phyloP scores from a whole-genome alignment of 2,113 vertebrate genomes.

The Mellivora capensis region DNA sequence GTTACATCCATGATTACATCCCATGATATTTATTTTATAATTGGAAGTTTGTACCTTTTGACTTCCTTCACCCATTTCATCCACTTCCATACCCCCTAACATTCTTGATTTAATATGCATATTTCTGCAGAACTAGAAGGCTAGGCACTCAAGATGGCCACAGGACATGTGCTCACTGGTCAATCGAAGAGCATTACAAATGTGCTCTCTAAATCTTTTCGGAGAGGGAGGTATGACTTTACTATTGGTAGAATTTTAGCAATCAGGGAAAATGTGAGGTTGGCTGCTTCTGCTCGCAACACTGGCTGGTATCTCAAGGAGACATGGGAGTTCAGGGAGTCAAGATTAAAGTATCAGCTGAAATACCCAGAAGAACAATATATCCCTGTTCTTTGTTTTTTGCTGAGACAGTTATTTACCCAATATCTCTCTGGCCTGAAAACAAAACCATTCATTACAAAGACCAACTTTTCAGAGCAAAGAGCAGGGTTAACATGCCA shows the following conservation, averaged over 20 bases:
- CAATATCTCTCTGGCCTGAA: constrained; percentile 1
- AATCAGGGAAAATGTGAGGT: not conserved
- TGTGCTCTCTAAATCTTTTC: not conserved
- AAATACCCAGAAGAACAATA: constrained; percentile 35
- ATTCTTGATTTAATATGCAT: not conserved
- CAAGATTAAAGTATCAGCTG: constrained; percentile 54
- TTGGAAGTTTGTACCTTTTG: not conserved
- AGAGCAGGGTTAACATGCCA: not conserved
- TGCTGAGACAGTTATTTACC: not conserved
- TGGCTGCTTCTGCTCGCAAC: not conserved
- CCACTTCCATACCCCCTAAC: not conserved
- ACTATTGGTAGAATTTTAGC: not conserved
- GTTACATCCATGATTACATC: not conserved
- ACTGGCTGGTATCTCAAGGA: not conserved
- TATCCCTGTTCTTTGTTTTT: constrained; percentile 17
- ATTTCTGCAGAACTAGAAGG: not conserved
- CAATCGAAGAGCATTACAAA: not conserved
- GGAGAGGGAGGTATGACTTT: not conserved
- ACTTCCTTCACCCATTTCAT: not conserved
- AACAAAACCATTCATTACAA: constrained; percentile 38
- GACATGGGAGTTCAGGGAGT: constrained; percentile 8
- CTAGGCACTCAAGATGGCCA: not conserved
- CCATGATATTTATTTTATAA: not conserved
- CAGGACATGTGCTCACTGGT: not conserved
- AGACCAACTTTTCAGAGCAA: constrained; percentile 1